Base-by-base conservation (phyloP, 2,113 vertebrate species). In the Malurus melanocephalus region DNA sequence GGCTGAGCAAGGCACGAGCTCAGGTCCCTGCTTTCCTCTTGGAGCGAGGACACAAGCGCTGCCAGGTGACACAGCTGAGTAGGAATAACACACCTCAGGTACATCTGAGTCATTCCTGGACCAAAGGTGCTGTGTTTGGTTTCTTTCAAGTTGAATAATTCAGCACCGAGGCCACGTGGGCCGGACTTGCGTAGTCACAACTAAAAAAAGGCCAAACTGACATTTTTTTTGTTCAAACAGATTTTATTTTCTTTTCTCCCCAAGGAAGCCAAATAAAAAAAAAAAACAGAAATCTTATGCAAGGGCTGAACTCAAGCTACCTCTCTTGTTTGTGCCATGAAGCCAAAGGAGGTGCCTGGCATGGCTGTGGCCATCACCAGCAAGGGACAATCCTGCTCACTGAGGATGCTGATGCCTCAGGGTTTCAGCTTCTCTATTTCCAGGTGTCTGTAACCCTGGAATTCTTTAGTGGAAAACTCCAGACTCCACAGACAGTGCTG, bases 181-280 rank as follows among this genome's bases (percentile, higher is more conserved):
- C 62, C 0, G 2, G 71, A 33, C 48, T 85, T 23, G 18, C 0
- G 0, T 24, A 89, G 85, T 14, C 79, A 53, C 72, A 57, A 53
- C 59, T 68, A 35, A 89, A 87, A 87, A 92, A 89, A 82, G 85
- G 75, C 67, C 88, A 89, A 76, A 82, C 55, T 89, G 94, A 82
- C 75, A 73, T 92, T 94, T 48, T 48, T 48, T 94, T 76, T 76
- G 42, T 68, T 91, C 64, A 72, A 79, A 75, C 3, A 1, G 66
- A 64, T 42, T 66, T 76, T 46, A 20, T 79, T 59, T 43, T 52
- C 17, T 46, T 27, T 12, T 10, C 8, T 45, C 69, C n/a, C 60
- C 15, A 80, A 76, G 79, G 93, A 89, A 78, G 24, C 67, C 62
- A 53, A 85, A 56, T 64, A 22, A 43, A 88, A 85, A 71, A 75